These are phyloP conservation scores for Gymnocypris eckloni DNA, from an alignment of 2,797 vertebrate species.

Conservation along the genomic window DNA sequence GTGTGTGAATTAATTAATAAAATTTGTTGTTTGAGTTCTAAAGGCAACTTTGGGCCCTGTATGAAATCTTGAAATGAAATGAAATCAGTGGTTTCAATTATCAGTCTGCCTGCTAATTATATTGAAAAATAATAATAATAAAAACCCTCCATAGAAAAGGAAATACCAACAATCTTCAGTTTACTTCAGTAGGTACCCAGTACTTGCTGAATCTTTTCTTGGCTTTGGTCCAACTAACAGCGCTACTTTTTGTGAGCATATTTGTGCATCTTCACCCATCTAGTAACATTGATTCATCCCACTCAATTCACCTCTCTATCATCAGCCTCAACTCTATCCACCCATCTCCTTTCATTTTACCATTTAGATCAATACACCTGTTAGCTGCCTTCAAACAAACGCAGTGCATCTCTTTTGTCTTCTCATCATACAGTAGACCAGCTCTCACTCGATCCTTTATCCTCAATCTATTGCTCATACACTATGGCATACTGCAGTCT, in stretches of 20 bases:
- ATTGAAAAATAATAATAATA: too few relatives aligned
- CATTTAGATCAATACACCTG: slow-evolving; percentile 47
- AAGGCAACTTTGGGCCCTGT: neutral
- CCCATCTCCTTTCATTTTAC: slow-evolving; percentile 45
- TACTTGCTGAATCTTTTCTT: neutral
- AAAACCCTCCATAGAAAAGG: neutral
- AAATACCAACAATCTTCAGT: neutral
- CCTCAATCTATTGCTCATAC: slow-evolving; percentile 1
- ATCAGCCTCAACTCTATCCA: slow-evolving; percentile 36
- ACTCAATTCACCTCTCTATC: slow-evolving; percentile 17
- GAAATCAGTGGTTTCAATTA: neutral
- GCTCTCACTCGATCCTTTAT: slow-evolving; percentile 3
- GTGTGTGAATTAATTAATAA: too few relatives aligned
- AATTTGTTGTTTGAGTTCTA: neutral
- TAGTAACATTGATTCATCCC: slow-evolving; percentile 10
- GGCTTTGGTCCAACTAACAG: neutral
- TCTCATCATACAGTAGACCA: slow-evolving; percentile 37
- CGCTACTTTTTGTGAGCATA: neutral
- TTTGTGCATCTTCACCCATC: neutral
- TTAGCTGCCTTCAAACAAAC: slow-evolving; percentile 40
- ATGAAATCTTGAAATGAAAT: too few relatives aligned
- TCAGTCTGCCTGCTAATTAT: neutral
- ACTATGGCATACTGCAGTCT: slow-evolving; percentile 4
- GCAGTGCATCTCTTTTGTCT: slow-evolving; percentile 26
- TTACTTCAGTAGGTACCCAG: neutral